Evolutionary conservation across 2,888 invertebrate genomes (phyloP), one percentile per base, ranked within the genome.

Genomic region (Hemistola chrysoprasaria): DNA sequence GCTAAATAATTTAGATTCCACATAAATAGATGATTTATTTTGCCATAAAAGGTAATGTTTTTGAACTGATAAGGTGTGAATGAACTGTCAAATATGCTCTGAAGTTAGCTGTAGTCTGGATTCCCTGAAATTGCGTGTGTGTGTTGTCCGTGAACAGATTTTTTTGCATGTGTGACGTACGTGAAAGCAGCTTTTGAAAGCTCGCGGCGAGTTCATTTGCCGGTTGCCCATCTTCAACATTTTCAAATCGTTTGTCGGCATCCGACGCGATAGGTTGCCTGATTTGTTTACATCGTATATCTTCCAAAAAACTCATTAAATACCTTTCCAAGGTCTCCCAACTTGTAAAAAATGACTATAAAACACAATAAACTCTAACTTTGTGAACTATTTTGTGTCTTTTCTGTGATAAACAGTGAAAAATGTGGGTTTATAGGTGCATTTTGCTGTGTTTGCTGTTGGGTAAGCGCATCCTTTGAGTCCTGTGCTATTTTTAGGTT

Each of bases 51-150:
- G 16, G 16, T 3, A 16, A 16, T 6, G 49, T 59, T 71, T 70
- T 49, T 8, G 61, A 71, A 68, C 71, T 59, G 21, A 50, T 43
- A 25, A 42, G 59, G 68, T 75, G 83, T 78, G 76, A 85, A 84
- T 79, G 85, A 85, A 82, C 82, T 82, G 79, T 79, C 82, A 82
- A 82, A 76, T 76, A 72, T 65, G 61, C 50, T 60, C 59, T 78
- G 87, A 86, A 84, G 81, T 75, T 84, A 78, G 80, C 67, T 35
- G 60, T 72, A 70, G 85, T 82, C 85, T 83, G 76, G 74, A 36
- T 54, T 55, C 50, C 47, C 38, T 44, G 30, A 46, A 37, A 30
- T 31, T 48, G 27, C 35, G 47, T 50, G 48, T 59, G 74, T 62
- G 71, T 71, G 65, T 46, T 52, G 63, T 49, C 48, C 58, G 65